Conservation (phyloP, 2,113 vertebrate species). For the Esox niger region DNA sequence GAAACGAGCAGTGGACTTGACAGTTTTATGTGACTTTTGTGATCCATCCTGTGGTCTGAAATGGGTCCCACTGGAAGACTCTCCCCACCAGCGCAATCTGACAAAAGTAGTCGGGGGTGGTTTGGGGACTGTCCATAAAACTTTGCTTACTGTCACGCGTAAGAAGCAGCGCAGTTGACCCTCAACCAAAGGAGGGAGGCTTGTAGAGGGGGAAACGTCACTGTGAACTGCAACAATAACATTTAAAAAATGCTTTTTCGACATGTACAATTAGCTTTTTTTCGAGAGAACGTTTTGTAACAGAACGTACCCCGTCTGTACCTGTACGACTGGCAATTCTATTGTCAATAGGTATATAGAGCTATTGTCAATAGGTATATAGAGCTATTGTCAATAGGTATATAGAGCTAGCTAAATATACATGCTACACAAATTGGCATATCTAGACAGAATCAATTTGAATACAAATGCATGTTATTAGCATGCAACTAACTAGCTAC, state of each 20-base stretch:
- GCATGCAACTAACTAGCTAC: constrained; percentile 1
- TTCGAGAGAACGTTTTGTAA: too few species aligned
- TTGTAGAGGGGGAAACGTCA: constrained; percentile 78
- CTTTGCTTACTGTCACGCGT: constrained; percentile 75
- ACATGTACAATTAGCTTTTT: neutral
- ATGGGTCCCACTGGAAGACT: constrained; percentile 81
- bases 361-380: too few species aligned
- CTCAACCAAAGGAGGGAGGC: constrained; percentile 89
- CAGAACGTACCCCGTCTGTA: too few species aligned
- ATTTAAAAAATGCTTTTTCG: neutral
- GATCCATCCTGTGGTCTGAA: constrained; percentile 77
- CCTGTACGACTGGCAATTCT: too few species aligned
- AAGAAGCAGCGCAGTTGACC: constrained; percentile 88
- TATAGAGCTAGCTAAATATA: too few species aligned
- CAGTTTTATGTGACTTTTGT: constrained; percentile 68
- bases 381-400: too few species aligned
- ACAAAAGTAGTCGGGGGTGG: constrained; percentile 70
- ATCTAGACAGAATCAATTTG: neutral
- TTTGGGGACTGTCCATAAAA: constrained; percentile 79
- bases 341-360: too few species aligned
- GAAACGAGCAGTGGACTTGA: constrained; percentile 80
- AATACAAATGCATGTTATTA: too few species aligned
- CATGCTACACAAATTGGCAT: neutral
- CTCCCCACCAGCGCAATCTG: constrained; percentile 93
- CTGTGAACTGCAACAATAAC: constrained; percentile 67